Percentiles rank a stretch among this genome's conserved stretches.
Conservation (phyloP, 2,888 invertebrate species). For the Epirrita christyi region DNA sequence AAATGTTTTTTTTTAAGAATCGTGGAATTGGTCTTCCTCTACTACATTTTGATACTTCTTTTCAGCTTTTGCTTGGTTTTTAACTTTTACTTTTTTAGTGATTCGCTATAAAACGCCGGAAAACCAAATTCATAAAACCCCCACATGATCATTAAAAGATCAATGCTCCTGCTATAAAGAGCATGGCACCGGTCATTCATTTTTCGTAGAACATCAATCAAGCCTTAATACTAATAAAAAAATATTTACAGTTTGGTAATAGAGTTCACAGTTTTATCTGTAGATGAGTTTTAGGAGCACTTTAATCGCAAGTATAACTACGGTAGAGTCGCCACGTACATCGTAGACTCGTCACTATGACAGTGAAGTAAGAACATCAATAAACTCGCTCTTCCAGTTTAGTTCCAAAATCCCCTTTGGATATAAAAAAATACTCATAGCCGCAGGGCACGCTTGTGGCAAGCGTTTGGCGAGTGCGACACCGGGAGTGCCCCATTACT, state of each 20-base stretch:
- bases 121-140: slow-evolving; percentile 30
- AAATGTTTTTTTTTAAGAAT: no score
- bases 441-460: no score
- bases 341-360: no score
- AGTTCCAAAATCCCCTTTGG: no score
- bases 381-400: no score
- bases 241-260: slow-evolving; percentile 42
- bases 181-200: slow-evolving; percentile 38
- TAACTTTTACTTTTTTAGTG: slow-evolving; percentile 1
- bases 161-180: slow-evolving; percentile 40
- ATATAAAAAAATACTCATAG: no score
- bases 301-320: slow-evolving; percentile 41
- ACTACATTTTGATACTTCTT: no score
- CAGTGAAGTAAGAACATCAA: no score
- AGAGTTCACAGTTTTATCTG: slow-evolving; percentile 33
- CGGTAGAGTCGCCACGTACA: slow-evolving; percentile 4
- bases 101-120: slow-evolving; percentile 21
- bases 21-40: no score
- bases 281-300: slow-evolving; percentile 44
- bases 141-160: slow-evolving; percentile 45
- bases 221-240: slow-evolving; percentile 50
- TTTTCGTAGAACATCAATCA: slow-evolving; percentile 58
- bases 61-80: no score
- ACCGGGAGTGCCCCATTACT: no score
- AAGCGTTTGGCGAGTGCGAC: no score